Base-by-base conservation (phyloP, 2,797 vertebrate species). In the Thunnus albacares region DNA sequence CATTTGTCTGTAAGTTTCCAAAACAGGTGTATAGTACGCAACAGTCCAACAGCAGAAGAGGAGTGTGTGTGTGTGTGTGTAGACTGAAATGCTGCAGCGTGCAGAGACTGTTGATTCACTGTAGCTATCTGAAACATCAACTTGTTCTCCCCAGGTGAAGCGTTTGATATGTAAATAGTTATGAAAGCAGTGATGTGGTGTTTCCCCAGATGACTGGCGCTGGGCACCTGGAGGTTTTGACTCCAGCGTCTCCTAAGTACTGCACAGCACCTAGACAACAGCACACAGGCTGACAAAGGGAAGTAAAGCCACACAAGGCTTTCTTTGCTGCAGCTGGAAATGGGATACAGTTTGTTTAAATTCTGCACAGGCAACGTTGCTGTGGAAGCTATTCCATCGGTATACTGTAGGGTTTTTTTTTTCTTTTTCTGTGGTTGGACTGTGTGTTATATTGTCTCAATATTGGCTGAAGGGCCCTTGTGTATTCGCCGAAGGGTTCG, bases 91-190 rank as follows among this genome's bases (percentile, higher is more conserved):
- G n/a, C 60, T 49, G 76, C 77, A 56, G 64, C 13, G 28, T 58
- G 68, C 38, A 55, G 33, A 75, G 55, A 67, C 64, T 75, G 82
- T 77, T 38, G 55, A 87, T 80, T 41, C 57, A 35, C 58, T 13
- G 17, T 47, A 22, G 33, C 49, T 28, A 83, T 78, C 71, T 30
- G 62, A 81, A 77, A 22, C 57, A 61, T 77, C 72, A 61, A n/a
- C 76, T 53, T 15, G 67, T 77, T 62, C 30, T 76, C 76, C 30
- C 53, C 71, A 51, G 82, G 86, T 85, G 79, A 85, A 66, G 79
- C 49, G 52, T 83, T 82, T 85, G 77, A 89, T 79, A 57, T 89
- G 83, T 85, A 83, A 89, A 86, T 90, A 75, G 45, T 75, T 75
- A 30, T 51, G 71, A 67, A 73, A 79, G 75, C 75, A 43, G 71